Evolutionary conservation across 2,888 invertebrate species (phyloP).

Genomic region (Tenthredo mesomela): DNA sequence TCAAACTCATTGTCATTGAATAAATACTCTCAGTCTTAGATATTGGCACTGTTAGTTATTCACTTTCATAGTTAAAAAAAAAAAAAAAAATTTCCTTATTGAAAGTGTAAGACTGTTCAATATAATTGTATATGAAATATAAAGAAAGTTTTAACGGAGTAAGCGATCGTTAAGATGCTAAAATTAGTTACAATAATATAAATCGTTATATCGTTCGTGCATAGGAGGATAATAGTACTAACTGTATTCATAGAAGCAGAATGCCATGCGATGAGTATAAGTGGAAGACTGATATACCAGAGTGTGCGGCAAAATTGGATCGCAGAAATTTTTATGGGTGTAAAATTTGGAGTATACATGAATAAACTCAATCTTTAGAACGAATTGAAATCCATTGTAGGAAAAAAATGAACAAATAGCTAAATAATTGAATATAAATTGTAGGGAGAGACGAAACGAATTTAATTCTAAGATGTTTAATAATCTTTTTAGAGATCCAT

Average conservation of each 20-base stretch:
- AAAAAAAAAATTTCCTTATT: too few relatives aligned
- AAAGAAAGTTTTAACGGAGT: neutral
- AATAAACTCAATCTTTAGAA: neutral
- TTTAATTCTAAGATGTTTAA: neutral
- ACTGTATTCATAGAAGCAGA: neutral
- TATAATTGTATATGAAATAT: neutral
- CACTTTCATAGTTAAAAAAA: neutral
- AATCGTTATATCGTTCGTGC: neutral
- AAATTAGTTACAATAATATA: constrained; percentile 5
- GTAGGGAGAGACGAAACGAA: neutral
- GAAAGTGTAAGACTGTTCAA: neutral
- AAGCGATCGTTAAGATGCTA: neutral
- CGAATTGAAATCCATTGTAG: neutral
- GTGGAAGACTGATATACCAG: neutral
- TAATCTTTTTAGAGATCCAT: neutral
- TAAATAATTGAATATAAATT: neutral
- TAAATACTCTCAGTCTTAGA: neutral
- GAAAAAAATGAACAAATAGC: neutral
- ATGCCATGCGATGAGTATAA: neutral
- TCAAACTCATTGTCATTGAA: neutral
- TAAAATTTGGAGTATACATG: neutral
- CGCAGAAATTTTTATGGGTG: neutral
- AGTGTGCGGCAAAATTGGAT: neutral
- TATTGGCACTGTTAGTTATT: constrained; percentile 23
- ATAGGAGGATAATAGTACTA: neutral